Percentiles rank a stretch among this genome's conserved stretches.
Evolutionary conservation across 2,888 invertebrate species (phyloP).

Genomic region (Boloria euphrosyne): DNA sequence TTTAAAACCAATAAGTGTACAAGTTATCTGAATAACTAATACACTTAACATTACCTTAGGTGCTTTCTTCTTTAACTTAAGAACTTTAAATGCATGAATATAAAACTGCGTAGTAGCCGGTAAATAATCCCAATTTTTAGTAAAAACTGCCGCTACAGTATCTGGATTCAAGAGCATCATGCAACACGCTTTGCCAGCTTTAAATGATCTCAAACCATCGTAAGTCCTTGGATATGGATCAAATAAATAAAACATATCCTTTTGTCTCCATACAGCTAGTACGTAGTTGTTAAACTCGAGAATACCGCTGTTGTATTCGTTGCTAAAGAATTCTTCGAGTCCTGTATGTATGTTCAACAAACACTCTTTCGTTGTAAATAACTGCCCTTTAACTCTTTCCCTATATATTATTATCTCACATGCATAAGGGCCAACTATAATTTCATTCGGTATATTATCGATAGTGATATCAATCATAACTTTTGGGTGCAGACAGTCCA

Average conservation of each 20-base stretch:
- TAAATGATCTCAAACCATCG: conserved; percentile 78
- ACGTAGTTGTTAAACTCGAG: conserved; percentile 83
- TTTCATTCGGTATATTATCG: conserved; percentile 81
- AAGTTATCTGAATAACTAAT: neutral
- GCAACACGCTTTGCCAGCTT: conserved; percentile 83
- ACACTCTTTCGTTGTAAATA: conserved; percentile 78
- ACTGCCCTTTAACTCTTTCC: conserved; percentile 74
- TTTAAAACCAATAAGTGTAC: neutral
- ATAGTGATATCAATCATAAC: conserved; percentile 74
- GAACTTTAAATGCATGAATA: conserved; percentile 84
- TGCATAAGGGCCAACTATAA: conserved; percentile 80
- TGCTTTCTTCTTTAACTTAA: conserved; percentile 74
- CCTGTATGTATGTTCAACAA: conserved; percentile 73
- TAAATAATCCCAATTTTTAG: conserved; percentile 77
- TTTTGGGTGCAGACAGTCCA: conserved; percentile 77
- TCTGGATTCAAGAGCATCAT: conserved; percentile 83
- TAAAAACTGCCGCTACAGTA: conserved; percentile 79
- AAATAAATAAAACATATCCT: conserved; percentile 84
- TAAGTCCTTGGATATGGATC: conserved; percentile 85
- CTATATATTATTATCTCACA: conserved; percentile 83
- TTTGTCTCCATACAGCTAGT: conserved; percentile 84
- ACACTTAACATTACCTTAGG: conserved; percentile 56
- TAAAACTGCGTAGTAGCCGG: conserved; percentile 74
- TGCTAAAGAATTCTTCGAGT: conserved; percentile 79
- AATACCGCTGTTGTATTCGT: conserved; percentile 75